Percentiles rank a stretch among this genome's conserved stretches.
phyloP scores from a whole-genome alignment of 2,888 invertebrate genomes.

The Tetropium fuscum region DNA sequence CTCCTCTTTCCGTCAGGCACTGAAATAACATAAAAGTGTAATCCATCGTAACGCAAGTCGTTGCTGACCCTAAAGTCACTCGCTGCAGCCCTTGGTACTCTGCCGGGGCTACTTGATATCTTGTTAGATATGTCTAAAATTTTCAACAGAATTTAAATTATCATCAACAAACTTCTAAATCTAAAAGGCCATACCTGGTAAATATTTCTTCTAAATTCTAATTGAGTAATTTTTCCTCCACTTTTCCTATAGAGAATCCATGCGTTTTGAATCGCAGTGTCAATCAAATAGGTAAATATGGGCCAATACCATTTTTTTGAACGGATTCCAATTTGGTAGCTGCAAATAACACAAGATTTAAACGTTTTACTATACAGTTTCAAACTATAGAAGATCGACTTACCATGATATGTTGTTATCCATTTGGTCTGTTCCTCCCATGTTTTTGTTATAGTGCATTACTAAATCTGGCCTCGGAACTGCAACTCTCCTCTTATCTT shows the following conservation, averaged over 20 bases:
- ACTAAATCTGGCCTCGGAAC: neutral
- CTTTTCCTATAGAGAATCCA: conserved; percentile 1
- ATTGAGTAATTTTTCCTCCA: neutral
- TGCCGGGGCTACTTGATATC: neutral
- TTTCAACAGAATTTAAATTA: no score
- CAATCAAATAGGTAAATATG: neutral
- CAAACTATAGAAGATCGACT: neutral
- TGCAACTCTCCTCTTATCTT: no score
- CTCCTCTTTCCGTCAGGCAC: conserved; percentile 7
- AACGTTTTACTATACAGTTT: neutral
- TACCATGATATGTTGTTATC: conserved; percentile 3
- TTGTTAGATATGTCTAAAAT: neutral
- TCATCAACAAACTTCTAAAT: neutral
- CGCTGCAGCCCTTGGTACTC: conserved; percentile 10
- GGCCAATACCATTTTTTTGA: conserved; percentile 7
- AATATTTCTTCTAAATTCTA: neutral
- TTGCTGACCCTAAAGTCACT: conserved; percentile 16
- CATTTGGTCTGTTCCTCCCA: conserved; percentile 16
- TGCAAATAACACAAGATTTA: neutral
- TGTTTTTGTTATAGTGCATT: neutral
- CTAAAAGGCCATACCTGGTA: conserved; percentile 1
- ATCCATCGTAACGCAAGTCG: conserved; percentile 9
- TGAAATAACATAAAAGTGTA: conserved; percentile 8
- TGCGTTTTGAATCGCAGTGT: conserved; percentile 1
- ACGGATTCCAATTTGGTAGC: conserved; percentile 2